Base-by-base conservation (phyloP, 2,888 invertebrate genomes). In the Orgyia antiqua region DNA sequence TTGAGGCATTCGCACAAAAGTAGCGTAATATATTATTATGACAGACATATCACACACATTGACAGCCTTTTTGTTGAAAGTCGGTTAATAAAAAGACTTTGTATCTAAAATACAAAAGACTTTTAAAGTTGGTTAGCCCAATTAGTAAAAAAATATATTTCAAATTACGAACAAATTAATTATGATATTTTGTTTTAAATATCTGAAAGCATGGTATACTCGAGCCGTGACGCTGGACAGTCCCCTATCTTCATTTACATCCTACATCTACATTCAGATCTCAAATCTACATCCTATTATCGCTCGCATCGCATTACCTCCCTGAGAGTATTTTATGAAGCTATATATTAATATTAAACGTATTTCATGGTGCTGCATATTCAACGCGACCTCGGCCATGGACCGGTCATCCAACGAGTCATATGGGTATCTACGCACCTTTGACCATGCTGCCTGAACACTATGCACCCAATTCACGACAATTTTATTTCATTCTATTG, bases 311-410 rank as follows among this genome's bases (percentile, higher is more conserved):
- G 72, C 68, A 72, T 72, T 68, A 64, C 66, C 62, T 66, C 61
- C 46, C 51, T 48, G 61, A 62, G 64, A 73, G 68, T 65, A 68
- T 73, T 70, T 66, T 73, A 73, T 70, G 65, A 58, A 68, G 70
- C 55, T 58, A 54, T 51, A 46, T 63, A 72, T 80, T 68, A 74
- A 83, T 77, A 82, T 80, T 79, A 61, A 72, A 72, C 58, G 48
- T 41, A 51, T 33, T 37, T 31, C 46, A 34, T 55, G 51, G 41
- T 59, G 58, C 67, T 78, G 74, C 68, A 82, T 80, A 82, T 76
- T 78, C 69, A 82, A 64, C 53, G 66, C 55, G 65, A 65, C 70
- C 65, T 64, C 78, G 79, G 73, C 64, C 72, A 66, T 70, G 71
- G 77, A 73, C 70, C 77, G 79, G 77, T 70, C 75, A 73, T 61